Conservation (phyloP, 64 coral and sea anemone species). For the Stylophora pistillata region DNA sequence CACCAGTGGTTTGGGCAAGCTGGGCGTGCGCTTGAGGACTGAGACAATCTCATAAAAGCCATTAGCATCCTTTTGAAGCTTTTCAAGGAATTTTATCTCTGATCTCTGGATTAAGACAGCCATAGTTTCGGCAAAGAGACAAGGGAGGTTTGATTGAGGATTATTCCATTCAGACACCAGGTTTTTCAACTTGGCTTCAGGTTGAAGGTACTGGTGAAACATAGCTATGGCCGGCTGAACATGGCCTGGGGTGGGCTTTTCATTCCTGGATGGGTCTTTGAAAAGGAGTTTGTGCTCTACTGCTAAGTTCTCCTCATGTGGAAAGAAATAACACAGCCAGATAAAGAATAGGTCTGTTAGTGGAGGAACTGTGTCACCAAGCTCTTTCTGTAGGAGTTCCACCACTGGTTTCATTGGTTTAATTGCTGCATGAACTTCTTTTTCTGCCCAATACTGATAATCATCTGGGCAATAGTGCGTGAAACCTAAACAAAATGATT, state of each 20-base stretch:
- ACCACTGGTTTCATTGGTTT: constrained; percentile 9
- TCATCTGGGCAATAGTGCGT: background rate
- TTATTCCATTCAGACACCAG: background rate
- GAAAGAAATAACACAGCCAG: constrained; percentile 34
- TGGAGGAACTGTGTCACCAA: constrained; percentile 30
- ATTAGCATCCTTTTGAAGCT: background rate
- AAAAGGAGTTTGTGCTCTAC: constrained; percentile 10
- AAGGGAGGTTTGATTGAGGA: background rate
- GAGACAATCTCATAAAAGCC: background rate
- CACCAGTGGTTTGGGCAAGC: constrained; percentile 16
- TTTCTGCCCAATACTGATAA: constrained; percentile 18
- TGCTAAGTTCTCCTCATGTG: background rate
- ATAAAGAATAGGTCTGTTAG: constrained; percentile 31
- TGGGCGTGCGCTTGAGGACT: background rate
- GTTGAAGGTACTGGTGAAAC: constrained; percentile 1
- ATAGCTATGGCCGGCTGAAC: background rate
- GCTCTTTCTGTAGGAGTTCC: constrained; percentile 26
- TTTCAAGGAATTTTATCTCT: constrained; percentile 32
- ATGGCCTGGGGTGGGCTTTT: background rate
- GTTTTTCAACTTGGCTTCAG: background rate
- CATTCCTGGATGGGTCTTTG: constrained; percentile 22
- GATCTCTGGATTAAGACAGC: constrained; percentile 20
- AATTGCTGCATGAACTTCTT: background rate
- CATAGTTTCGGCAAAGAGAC: constrained; percentile 11
- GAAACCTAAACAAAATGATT: background rate